Percentiles rank a stretch among this genome's conserved stretches.
Evolutionary conservation across 2,113 vertebrate genomes (phyloP).

Genomic region (Enhydra lutris): DNA sequence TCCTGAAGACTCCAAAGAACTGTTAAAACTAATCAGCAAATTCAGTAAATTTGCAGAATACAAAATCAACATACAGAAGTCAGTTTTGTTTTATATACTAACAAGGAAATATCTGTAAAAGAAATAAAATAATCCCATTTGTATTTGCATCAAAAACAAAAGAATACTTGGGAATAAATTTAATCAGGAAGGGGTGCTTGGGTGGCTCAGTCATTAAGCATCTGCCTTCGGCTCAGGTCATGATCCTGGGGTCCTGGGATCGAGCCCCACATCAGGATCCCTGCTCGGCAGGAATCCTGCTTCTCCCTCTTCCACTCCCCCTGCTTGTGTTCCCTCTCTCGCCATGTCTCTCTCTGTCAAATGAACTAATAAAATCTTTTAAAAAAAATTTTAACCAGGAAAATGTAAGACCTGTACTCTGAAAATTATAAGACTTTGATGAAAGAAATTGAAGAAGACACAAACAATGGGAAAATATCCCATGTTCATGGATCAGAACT

Average conservation of each 20-base stretch:
- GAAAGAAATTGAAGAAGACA: not conserved
- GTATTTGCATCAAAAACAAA: not conserved
- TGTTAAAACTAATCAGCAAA: not conserved
- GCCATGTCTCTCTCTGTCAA: too few species aligned
- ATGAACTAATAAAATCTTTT: too few species aligned
- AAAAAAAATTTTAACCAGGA: not conserved
- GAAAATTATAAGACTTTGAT: not conserved
- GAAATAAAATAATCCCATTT: not conserved
- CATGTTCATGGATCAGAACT: too few species aligned
- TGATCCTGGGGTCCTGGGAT: too few species aligned
- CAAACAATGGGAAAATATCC: not conserved
- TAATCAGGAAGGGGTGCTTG: not conserved
- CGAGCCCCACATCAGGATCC: too few species aligned
- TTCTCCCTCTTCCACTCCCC: too few species aligned
- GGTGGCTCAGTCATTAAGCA: too few species aligned
- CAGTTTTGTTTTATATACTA: not conserved
- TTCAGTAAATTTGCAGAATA: too few species aligned
- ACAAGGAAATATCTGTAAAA: not conserved
- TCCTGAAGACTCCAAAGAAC: not conserved
- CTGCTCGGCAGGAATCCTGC: too few species aligned
- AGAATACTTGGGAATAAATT: not conserved
- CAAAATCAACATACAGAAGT: not conserved
- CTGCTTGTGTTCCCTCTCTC: too few species aligned
- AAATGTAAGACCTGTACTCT: not conserved
- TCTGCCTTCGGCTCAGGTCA: too few species aligned